Base-by-base conservation (phyloP, 1,140 invertebrate genomes). In the Ganaspis sp. region DNA sequence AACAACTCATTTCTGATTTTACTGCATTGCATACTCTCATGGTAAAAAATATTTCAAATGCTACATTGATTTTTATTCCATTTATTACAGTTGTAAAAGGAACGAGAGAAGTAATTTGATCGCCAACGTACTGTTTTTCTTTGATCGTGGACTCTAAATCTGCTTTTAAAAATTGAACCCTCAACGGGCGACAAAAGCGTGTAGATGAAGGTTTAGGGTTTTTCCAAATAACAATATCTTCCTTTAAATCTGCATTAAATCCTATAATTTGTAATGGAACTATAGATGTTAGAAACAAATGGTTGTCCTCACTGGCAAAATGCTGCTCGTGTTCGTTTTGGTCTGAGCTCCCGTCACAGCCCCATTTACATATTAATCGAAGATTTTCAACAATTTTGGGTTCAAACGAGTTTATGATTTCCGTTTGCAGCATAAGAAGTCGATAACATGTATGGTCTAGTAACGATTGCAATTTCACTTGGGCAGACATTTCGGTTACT, bases 401-500 rank as follows among this genome's bases (percentile, higher is more conserved):
- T 4, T 45, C 42, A 1, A 45, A 45, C 3, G 42, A 15, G 5
- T 45, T 78, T 78, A 81, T 86, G 81, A 64, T 79, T 73, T 74
- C 17, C 4, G 64, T 69, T 64, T 73, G n/a, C 53, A 49, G 19
- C 23, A 42, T 37, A 23, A 81, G 74, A 40, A 78, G 38, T 42
- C 79, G n/a, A 37, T 71, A 42, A 23, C 37, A 15, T 29, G 76
- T 81, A 40, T 81, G 77, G 71, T 81, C 19, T 64, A 81, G 53
- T 69, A 81, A 75, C 19, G 77, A 40, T 64, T 81, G 77, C 53
- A 82, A 73, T 49, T 74, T 54, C 4, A 82, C 75, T 77, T 79
- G 69, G 23, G 75, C 54, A 42, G 9, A 23, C 17, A 29, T 82
- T 70, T 79, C 73, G 34, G 81, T 80, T 23, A 75, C 72, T 9